Base-by-base conservation (phyloP, 2,797 vertebrate genomes). In the Anguilla anguilla region DNA sequence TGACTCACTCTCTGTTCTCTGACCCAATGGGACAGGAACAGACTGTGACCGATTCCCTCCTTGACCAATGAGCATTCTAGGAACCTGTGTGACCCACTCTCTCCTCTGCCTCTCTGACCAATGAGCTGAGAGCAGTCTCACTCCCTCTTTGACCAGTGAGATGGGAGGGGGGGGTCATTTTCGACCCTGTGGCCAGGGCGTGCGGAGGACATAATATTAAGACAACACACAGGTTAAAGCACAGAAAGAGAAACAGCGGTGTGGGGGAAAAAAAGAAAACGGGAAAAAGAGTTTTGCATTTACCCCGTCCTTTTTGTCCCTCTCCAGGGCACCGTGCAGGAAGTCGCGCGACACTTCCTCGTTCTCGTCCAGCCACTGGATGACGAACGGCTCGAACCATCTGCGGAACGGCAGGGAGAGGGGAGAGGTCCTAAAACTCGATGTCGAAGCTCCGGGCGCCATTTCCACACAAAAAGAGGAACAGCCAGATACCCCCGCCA, bases 351-450 rank as follows among this genome's bases (percentile, higher is more conserved):
- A 99, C 87, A 99, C 98, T 88, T 99, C 98, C 91, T 99, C 98
- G 0, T 99, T 99, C 93, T 99, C 98, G 19, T 99, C 98, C 96
- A 99, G 94, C 98, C 98, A 99, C 95, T 99, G 98, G 90, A 98
- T 96, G 89, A 99, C 98, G 0, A 99, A 99, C 6, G 98, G 98
- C 92, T 99, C 98, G 0, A 99, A 99, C 98, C 98, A 99, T 49
- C 98, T 99, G 91, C 3, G 0, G 90, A 83, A 49, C 0, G 51
- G 15, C 64, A 85, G 35, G 28, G 17, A 53, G 55, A 28, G 53
- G 28, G 19, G 25, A 46, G 10, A 19, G 51, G 15, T 4, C 35
- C 79, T 82, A 17, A 1, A 51, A 5, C 9, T 35, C 72, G 4
- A 13, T 15, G 11, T 39, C 6, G 31, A 43, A 15, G 13, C 57